Percentiles rank a stretch among this genome's conserved stretches.
Conservation (phyloP, 2,888 invertebrate genomes). For the Cybosia mesomella region DNA sequence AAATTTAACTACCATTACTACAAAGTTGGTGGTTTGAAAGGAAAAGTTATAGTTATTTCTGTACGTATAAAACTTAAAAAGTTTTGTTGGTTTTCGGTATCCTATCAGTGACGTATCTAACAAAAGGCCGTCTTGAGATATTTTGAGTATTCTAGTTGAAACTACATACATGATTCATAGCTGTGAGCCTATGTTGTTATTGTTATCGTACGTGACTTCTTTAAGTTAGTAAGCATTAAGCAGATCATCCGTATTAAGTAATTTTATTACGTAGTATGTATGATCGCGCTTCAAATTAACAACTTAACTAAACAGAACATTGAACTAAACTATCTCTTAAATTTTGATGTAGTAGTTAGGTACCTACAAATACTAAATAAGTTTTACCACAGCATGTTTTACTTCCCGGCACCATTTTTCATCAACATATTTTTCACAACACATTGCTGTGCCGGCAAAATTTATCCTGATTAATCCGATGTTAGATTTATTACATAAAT, state of each 20-base stretch:
- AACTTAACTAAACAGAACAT: conserved; percentile 12
- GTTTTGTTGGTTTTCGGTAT: conserved; percentile 32
- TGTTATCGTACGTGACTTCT: conserved; percentile 14
- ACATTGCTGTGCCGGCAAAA: conserved; percentile 73
- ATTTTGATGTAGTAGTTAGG: conserved; percentile 22
- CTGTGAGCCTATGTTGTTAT: conserved; percentile 1
- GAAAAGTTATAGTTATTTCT: conserved; percentile 43
- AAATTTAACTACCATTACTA: conserved; percentile 47
- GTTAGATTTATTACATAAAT: conserved; percentile 80
- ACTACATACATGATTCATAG: neutral
- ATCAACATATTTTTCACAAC: conserved; percentile 59
- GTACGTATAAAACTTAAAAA: conserved; percentile 37
- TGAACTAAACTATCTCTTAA: conserved; percentile 16
- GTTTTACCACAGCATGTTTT: conserved; percentile 34
- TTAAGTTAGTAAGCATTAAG: conserved; percentile 6
- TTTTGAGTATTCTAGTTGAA: neutral
- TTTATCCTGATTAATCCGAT: conserved; percentile 80
- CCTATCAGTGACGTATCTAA: conserved; percentile 6
- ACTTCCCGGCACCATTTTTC: conserved; percentile 47
- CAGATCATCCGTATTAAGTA: neutral
- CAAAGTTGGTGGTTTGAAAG: conserved; percentile 43
- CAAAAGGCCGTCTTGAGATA: neutral
- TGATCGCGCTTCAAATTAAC: neutral
- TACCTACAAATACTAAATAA: conserved; percentile 26
- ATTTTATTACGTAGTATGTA: neutral